Base-by-base conservation (phyloP, 2,888 invertebrate species). In the Pterostichus niger region DNA sequence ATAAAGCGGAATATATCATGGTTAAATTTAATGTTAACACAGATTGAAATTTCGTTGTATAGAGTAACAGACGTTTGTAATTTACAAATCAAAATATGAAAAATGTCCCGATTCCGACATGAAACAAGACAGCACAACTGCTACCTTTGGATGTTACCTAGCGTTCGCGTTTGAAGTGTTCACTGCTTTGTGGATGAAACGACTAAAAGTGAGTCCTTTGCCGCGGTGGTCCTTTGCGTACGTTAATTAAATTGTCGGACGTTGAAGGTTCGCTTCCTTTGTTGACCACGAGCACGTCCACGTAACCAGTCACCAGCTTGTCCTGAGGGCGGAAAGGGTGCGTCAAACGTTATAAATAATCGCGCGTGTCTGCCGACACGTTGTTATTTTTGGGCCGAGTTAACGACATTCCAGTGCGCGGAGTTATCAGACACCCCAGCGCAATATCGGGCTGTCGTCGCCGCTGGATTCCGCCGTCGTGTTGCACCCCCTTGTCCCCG, bases 341-440 rank as follows among this genome's bases (percentile, higher is more conserved):
- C 68, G 81, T 81, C 81, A 81, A 73, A 73, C 81, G 81, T 81
- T 81, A 81, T 81, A 81, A 81, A 81, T 81, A 81, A 81, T 81
- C 81, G 73, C 71, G 73, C 56, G 71, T 73, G 81, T 81, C 56
- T 81, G 81, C 44, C 71, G 81, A 81, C 81, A 71, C 81, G 81
- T 81, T 88, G 89, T 90, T 89, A 90, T 89, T 90, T 90, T 90
- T 90, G 89, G 89, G 88, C 81, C 71, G 88, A 89, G 90, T 89
- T 89, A 90, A 90, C 89, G 89, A 89, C 89, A 90, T 90, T 89
- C 90, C 89, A 88, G 56, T n/a, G 35, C 89, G 88, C 88, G 85
- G 88, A 88, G 88, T 88, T 89, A 89, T 88, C 88, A 88, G 88
- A 89, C 88, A 87, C 88, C 88, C 86, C 84, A 85, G 86, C 85